phyloP scores from a whole-genome alignment of 2,888 invertebrate species.

The Parapristionchus giblindavisi region DNA sequence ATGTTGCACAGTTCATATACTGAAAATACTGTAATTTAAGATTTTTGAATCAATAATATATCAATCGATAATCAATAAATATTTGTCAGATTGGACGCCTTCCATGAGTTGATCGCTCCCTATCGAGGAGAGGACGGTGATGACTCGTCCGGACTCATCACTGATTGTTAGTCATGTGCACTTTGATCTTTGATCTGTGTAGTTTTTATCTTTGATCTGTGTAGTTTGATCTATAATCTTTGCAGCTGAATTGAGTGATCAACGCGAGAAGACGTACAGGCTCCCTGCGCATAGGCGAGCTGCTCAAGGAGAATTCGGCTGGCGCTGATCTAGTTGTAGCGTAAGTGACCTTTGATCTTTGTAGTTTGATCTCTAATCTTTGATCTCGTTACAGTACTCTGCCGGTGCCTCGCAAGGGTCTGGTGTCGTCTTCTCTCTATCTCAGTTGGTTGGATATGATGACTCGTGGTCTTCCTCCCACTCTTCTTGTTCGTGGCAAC shows the following conservation, averaged over 20 bases:
- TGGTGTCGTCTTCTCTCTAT: slow-evolving; percentile 88
- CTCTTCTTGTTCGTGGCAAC: slow-evolving; percentile 77
- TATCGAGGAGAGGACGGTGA: slow-evolving; percentile 51
- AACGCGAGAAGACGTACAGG: slow-evolving; percentile 72
- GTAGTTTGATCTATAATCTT: background rate
- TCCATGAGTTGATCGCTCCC: slow-evolving; percentile 60
- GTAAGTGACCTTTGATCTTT: slow-evolving; percentile 77
- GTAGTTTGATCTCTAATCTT: background rate
- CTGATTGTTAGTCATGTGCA: slow-evolving; percentile 40
- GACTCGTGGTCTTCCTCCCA: slow-evolving; percentile 87
- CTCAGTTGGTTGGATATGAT: slow-evolving; percentile 95
- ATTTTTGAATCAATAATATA: background rate
- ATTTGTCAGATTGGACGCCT: slow-evolving; percentile 49
- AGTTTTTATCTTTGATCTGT: background rate
- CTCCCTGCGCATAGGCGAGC: slow-evolving; percentile 88
- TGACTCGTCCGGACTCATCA: slow-evolving; percentile 49
- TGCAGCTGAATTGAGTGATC: slow-evolving; percentile 55
- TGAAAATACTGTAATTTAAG: too few species aligned
- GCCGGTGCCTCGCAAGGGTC: slow-evolving; percentile 91
- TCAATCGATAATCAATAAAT: background rate
- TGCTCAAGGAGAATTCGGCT: slow-evolving; percentile 82
- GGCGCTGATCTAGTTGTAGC: slow-evolving; percentile 89
- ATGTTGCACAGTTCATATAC: too few species aligned
- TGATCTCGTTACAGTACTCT: slow-evolving; percentile 78
- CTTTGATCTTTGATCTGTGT: background rate